Conservation (phyloP, 2,888 invertebrate genomes). For the Drosophila siamana region DNA sequence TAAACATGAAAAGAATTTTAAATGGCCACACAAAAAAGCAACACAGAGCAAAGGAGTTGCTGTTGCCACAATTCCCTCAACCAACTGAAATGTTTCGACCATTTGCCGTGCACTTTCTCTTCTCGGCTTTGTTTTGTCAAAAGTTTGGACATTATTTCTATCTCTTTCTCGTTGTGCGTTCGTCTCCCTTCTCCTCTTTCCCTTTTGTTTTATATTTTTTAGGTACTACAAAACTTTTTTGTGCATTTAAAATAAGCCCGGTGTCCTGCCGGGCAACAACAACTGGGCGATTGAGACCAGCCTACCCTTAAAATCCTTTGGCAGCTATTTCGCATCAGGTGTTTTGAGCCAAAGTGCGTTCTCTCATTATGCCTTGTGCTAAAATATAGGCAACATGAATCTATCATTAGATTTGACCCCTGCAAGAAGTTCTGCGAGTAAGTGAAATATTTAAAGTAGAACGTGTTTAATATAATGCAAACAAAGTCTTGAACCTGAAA, state of each 20-base stretch:
- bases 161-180: slow-evolving; percentile 14
- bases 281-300: slow-evolving; percentile 4
- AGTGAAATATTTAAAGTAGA: background rate
- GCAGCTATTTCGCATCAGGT: slow-evolving; percentile 65
- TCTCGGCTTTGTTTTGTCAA: slow-evolving; percentile 60
- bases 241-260: slow-evolving; percentile 66
- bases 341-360: slow-evolving; percentile 59
- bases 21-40: slow-evolving; percentile 54
- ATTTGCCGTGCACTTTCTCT: slow-evolving; percentile 36
- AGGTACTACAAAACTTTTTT: slow-evolving; percentile 49
- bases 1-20: slow-evolving; percentile 81
- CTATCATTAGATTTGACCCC: slow-evolving; percentile 8
- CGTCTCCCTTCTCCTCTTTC: too few species aligned
- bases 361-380: slow-evolving; percentile 50
- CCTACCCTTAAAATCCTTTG: slow-evolving; percentile 62
- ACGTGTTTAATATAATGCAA: background rate
- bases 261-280: slow-evolving; percentile 21
- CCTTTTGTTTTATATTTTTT: slow-evolving; percentile 10
- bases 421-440: background rate
- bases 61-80: slow-evolving; percentile 36
- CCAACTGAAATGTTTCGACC: slow-evolving; percentile 30
- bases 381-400: background rate
- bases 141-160: slow-evolving; percentile 61
- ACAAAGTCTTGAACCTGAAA: too few species aligned
- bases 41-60: slow-evolving; percentile 45